Evolutionary conservation across 1,140 invertebrate genomes (phyloP).

Genomic region (Calliopsis andreniformis): DNA sequence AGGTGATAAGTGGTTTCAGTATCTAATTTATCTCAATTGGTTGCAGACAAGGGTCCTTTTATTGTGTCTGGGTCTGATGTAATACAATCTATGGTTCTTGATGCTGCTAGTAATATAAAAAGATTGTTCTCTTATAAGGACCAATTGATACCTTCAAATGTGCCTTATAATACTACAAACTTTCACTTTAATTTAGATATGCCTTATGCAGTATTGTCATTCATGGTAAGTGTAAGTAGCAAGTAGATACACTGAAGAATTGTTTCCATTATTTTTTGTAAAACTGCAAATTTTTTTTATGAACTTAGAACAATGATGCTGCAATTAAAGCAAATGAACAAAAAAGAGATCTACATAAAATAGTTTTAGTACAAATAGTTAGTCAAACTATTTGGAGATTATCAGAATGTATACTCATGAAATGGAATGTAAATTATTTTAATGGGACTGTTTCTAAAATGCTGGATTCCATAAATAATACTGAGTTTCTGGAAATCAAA

Average conservation of each 20-base stretch:
- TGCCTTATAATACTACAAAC: slow-evolving; percentile 37
- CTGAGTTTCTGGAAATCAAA: slow-evolving; percentile 54
- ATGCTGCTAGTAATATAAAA: slow-evolving; percentile 58
- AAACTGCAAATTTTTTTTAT: background rate
- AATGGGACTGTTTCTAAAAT: slow-evolving; percentile 59
- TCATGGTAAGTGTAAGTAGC: slow-evolving; percentile 58
- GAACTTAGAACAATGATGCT: slow-evolving; percentile 34
- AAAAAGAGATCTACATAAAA: slow-evolving; percentile 51
- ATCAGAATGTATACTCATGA: slow-evolving; percentile 74
- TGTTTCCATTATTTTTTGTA: background rate
- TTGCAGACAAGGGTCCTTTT: slow-evolving; percentile 68
- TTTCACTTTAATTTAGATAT: slow-evolving; percentile 68
- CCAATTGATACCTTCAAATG: slow-evolving; percentile 48
- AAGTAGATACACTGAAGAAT: background rate
- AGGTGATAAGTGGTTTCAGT: background rate
- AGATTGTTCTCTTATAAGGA: slow-evolving; percentile 31
- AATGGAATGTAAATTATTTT: slow-evolving; percentile 73
- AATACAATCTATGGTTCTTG: slow-evolving; percentile 67
- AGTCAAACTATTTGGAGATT: slow-evolving; percentile 73
- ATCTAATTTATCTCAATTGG: background rate
- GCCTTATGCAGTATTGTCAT: slow-evolving; percentile 74
- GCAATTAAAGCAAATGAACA: slow-evolving; percentile 24
- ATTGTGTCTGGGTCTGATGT: slow-evolving; percentile 74
- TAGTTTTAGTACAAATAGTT: slow-evolving; percentile 71
- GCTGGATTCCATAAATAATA: slow-evolving; percentile 60